Evolutionary conservation across 2,888 invertebrate species (phyloP).

Genomic region (Leptinotarsa juncta): DNA sequence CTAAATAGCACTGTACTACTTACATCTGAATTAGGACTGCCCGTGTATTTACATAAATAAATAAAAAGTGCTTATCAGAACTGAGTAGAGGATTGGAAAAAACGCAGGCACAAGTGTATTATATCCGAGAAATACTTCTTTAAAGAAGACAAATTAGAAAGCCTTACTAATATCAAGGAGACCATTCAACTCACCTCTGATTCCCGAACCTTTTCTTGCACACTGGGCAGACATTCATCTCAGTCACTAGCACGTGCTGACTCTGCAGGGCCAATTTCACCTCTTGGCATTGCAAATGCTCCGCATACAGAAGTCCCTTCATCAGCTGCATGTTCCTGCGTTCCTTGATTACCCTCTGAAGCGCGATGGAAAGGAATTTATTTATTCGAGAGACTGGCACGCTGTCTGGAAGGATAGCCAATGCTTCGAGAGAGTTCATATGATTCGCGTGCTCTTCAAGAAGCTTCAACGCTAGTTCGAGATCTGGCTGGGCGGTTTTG

Average conservation of each 20-base stretch:
- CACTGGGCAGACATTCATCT: slow-evolving; percentile 88
- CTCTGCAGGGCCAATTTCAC: slow-evolving; percentile 84
- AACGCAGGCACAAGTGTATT: too few species aligned
- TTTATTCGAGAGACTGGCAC: slow-evolving; percentile 82
- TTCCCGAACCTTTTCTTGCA: slow-evolving; percentile 95
- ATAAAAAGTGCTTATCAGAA: too few species aligned
- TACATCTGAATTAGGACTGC: too few species aligned
- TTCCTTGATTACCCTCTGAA: slow-evolving; percentile 74
- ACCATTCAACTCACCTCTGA: slow-evolving; percentile 73
- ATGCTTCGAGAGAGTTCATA: slow-evolving; percentile 84
- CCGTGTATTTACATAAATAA: too few species aligned
- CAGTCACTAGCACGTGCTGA: slow-evolving; percentile 85
- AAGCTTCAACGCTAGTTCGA: slow-evolving; percentile 82
- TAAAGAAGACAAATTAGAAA: too few species aligned
- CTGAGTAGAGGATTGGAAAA: too few species aligned
- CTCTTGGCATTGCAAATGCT: slow-evolving; percentile 87
- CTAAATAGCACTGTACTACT: too few species aligned
- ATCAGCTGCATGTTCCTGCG: slow-evolving; percentile 82
- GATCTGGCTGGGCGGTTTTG: slow-evolving; percentile 77
- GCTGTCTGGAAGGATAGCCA: slow-evolving; percentile 83
- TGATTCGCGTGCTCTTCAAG: slow-evolving; percentile 86
- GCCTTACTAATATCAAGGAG: not conserved
- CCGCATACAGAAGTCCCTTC: slow-evolving; percentile 86
- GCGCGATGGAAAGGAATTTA: slow-evolving; percentile 54
- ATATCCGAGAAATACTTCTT: too few species aligned